Conservation (phyloP, 2,113 vertebrate species). For the Gymnorhina tibicen region DNA sequence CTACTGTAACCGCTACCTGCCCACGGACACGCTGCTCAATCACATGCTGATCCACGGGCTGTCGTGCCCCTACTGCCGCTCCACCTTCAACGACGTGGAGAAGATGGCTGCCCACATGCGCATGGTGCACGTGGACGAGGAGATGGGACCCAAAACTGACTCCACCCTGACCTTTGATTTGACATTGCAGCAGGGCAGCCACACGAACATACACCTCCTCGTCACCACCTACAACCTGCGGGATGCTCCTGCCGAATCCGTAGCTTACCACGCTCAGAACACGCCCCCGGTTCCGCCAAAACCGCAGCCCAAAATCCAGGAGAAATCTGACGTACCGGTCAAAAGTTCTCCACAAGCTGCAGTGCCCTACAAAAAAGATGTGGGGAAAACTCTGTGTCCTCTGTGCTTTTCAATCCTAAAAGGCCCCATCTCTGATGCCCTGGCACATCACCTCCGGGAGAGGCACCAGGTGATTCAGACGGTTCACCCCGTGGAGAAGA, state of each 20-base stretch:
- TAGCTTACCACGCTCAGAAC: conserved; percentile 94
- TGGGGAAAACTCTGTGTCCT: conserved; percentile 96
- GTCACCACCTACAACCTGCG: conserved; percentile 97
- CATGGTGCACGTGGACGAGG: conserved; percentile 88
- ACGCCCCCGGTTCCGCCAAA: conserved; percentile 80
- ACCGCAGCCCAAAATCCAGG: conserved; percentile 81
- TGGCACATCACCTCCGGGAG: conserved; percentile 94
- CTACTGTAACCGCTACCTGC: conserved; percentile 97
- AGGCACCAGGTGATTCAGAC: conserved; percentile 97
- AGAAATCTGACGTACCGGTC: conserved; percentile 73
- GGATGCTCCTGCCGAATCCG: conserved; percentile 92
- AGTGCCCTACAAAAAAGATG: conserved; percentile 95
- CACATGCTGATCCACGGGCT: conserved; percentile 98
- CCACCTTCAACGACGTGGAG: conserved; percentile 96
- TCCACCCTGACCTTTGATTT: conserved; percentile 96
- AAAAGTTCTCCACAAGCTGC: conserved; percentile 87
- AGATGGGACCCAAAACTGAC: conserved; percentile 90
- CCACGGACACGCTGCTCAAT: conserved; percentile 94
- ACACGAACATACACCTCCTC: conserved; percentile 95
- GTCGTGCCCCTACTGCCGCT: conserved; percentile 93
- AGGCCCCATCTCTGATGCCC: conserved; percentile 94
- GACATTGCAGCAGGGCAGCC: conserved; percentile 95
- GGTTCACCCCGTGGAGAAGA: conserved; percentile 97
- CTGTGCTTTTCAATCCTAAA: conserved; percentile 97
- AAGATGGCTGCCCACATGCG: conserved; percentile 98